These are phyloP conservation scores for Aproaerema taeniolella DNA, from an alignment of 2,888 invertebrate species.

Conservation along the genomic window DNA sequence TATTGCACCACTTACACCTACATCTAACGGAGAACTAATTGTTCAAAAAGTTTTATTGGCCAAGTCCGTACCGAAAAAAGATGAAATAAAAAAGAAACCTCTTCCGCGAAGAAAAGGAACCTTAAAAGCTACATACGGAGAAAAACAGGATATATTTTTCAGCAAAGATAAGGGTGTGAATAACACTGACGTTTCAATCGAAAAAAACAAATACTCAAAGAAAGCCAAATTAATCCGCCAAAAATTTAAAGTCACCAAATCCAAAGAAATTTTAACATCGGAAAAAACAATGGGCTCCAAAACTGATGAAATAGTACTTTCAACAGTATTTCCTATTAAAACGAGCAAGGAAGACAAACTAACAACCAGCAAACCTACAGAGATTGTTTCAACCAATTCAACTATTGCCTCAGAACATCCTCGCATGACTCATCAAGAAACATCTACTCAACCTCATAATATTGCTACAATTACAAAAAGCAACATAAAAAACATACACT, in stretches of 20 bases:
- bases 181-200: constrained; percentile 2
- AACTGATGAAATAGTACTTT: too few species aligned
- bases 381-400: too few species aligned
- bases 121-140: constrained; percentile 70
- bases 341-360: too few species aligned
- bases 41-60: constrained; percentile 42
- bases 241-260: not conserved
- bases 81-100: constrained; percentile 53
- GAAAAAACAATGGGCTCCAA: too few species aligned
- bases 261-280: too few species aligned
- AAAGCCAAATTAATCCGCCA: not conserved
- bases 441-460: constrained; percentile 37
- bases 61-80: constrained; percentile 44
- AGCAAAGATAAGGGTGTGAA: constrained; percentile 28
- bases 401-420: not conserved
- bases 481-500: constrained; percentile 60
- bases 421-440: constrained; percentile 22
- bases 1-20: constrained; percentile 41
- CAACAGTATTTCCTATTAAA: too few species aligned
- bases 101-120: constrained; percentile 66
- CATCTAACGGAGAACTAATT: constrained; percentile 47
- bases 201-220: not conserved
- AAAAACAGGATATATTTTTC: constrained; percentile 61
- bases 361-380: too few species aligned
- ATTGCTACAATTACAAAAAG: constrained; percentile 61